Base-by-base conservation (phyloP, 1,140 invertebrate species). In the Globodera ellingtonae region DNA sequence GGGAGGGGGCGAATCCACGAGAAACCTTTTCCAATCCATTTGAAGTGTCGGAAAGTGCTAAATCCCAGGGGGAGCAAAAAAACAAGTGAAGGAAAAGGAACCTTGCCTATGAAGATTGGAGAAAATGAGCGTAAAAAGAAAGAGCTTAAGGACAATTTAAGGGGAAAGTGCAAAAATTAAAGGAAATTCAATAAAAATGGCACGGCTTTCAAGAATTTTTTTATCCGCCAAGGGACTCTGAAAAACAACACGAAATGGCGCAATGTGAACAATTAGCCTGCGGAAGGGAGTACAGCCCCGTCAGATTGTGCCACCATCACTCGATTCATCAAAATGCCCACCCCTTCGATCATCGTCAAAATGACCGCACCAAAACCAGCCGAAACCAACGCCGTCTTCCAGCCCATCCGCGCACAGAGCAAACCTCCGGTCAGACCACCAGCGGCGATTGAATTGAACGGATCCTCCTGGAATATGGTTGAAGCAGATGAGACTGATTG, bases 361-460 rank as follows among this genome's bases (percentile, higher is more conserved):
- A 99, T 91, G 71, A 98, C 93, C 80, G 95, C 96, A 75, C 96
- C 97, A 82, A 98, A 94, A 47, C 98, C 90, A 18, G 96, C 97
- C 91, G 95, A 97, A 6, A 95, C 96, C 80, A 94, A 93, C 95
- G 98, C 98, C 0, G 95, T 94, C 73, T 93, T 93, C 48, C 91
- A 86, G 47, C 97, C 97, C 92, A 94, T 96, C 92, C 97, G 78
- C 18, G 72, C 78, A 72, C 78, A 79, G 10, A 79, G 91, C 85
- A 98, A 94, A 66, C 94, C 97, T 70, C 97, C 97, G 67, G 97
- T 98, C 0, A 94, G 92, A 10, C 95, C 95, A 8, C 96, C 97
- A 91, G 95, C 97, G 79, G 95, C 95, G 62, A 99, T 99, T 0
- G 95, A 97, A 83, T 92, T 92, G 87, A 90, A 90, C 3, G 91